Evolutionary conservation across 2,888 invertebrate genomes (phyloP).

Genomic region (Latrodectus elegans): DNA sequence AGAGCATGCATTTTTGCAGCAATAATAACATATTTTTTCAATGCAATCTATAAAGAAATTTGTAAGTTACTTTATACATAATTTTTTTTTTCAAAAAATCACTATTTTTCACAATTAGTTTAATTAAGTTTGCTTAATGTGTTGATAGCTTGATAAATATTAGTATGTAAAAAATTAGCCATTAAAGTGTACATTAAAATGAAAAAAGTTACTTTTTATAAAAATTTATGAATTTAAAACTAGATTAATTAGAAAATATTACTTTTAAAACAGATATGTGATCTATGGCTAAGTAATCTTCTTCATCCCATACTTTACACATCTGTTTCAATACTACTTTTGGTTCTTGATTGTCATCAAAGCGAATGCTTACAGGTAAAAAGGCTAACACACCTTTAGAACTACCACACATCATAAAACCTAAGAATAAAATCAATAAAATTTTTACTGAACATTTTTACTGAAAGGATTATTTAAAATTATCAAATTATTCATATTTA

Average conservation of each 20-base stretch:
- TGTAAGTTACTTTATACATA: too few relatives aligned
- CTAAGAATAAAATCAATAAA: slow-evolving; percentile 13
- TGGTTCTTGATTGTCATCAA: slow-evolving; percentile 31
- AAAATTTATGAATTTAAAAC: background rate
- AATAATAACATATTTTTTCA: slow-evolving; percentile 52
- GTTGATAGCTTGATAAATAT: too few relatives aligned
- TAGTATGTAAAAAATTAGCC: too few relatives aligned
- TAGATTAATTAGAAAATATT: background rate
- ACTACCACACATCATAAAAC: slow-evolving; percentile 56
- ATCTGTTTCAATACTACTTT: slow-evolving; percentile 34
- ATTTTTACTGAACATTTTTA: background rate
- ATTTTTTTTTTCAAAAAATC: too few relatives aligned
- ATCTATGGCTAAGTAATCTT: slow-evolving; percentile 36
- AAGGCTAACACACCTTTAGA: slow-evolving; percentile 49
- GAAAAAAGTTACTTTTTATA: too few relatives aligned
- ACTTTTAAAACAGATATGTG: slow-evolving; percentile 57
- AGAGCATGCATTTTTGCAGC: slow-evolving; percentile 52
- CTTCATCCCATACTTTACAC: slow-evolving; percentile 61
- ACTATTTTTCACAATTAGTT: too few relatives aligned
- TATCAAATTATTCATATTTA: too few relatives aligned
- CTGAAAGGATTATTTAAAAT: too few relatives aligned
- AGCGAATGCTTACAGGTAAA: slow-evolving; percentile 23
- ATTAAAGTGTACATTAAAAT: too few relatives aligned
- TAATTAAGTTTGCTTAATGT: too few relatives aligned
- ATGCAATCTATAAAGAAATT: slow-evolving; percentile 24